phyloP scores from a whole-genome alignment of 1,140 invertebrate species.

The Dufourea novaeangliae region DNA sequence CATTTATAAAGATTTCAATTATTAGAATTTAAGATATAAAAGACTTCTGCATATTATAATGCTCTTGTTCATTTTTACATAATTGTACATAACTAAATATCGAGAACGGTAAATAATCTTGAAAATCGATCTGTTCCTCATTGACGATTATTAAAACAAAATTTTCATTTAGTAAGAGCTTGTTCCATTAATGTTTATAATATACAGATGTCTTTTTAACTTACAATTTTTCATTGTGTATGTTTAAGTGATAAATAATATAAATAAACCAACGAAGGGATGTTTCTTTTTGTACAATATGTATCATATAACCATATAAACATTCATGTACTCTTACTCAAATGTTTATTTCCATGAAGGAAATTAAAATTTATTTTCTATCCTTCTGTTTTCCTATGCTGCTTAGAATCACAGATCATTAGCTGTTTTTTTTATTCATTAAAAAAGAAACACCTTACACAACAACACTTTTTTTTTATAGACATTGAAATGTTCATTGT shows the following conservation, averaged over 20 bases:
- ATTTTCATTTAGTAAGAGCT: conserved; percentile 12
- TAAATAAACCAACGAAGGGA: conserved; percentile 67
- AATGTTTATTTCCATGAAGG: conserved; percentile 44
- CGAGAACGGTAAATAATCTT: conserved; percentile 18
- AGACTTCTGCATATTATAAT: conserved; percentile 64
- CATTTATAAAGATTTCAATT: conserved; percentile 65
- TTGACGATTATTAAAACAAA: neutral
- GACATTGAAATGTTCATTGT: neutral
- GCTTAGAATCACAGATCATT: neutral
- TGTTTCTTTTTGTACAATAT: conserved; percentile 73
- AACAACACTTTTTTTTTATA: neutral
- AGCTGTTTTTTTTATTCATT: neutral
- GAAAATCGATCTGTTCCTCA: conserved; percentile 15
- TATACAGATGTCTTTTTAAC: conserved; percentile 57
- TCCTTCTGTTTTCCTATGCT: neutral
- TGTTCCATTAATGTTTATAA: conserved; percentile 40
- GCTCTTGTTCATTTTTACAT: conserved; percentile 30
- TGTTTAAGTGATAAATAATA: conserved; percentile 62
- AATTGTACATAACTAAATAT: conserved; percentile 38
- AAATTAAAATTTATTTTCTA: conserved; percentile 28
- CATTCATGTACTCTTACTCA: conserved; percentile 60
- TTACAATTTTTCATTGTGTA: conserved; percentile 60
- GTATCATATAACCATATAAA: conserved; percentile 69
- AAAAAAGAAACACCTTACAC: neutral
- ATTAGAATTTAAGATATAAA: conserved; percentile 62